These are phyloP conservation scores for Myopa tessellatipennis DNA, from an alignment of 2,888 invertebrate species.

Conservation along the genomic window DNA sequence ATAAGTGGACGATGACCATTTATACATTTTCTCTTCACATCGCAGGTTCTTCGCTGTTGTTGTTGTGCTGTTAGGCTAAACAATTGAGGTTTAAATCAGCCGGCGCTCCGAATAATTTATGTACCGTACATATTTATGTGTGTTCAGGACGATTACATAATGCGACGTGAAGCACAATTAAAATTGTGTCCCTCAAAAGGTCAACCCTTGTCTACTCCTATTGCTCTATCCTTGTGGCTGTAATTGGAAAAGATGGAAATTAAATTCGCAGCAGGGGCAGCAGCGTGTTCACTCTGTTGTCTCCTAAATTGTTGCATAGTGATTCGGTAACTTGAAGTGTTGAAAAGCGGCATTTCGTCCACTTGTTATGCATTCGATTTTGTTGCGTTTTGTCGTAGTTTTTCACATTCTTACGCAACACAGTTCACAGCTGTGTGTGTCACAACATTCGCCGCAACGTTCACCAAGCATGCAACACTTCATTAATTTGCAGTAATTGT, in stretches of 20 bases:
- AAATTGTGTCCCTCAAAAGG: no score
- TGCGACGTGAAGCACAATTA: no score
- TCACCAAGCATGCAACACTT: slow-evolving; percentile 53
- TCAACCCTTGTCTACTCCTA: not conserved
- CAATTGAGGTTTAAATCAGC: no score
- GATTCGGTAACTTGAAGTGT: slow-evolving; percentile 1
- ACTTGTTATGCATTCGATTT: no score
- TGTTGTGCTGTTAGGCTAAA: not conserved
- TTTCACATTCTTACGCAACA: no score
- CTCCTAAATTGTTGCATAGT: not conserved
- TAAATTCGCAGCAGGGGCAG: not conserved
- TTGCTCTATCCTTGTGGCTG: not conserved
- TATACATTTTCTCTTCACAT: slow-evolving; percentile 15
- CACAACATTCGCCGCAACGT: slow-evolving; percentile 24
- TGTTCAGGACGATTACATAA: no score
- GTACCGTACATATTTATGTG: no score
- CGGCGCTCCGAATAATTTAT: no score
- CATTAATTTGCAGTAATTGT: slow-evolving; percentile 53
- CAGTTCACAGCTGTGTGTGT: no score
- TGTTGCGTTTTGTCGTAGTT: no score
- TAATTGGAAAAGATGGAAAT: not conserved
- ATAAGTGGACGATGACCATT: slow-evolving; percentile 35
- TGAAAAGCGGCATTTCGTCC: not conserved
- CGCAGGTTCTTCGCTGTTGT: not conserved
- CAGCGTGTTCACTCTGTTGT: no score